These are phyloP conservation scores for Perodicticus potto DNA, from an alignment of 2,797 vertebrate genomes.

Conservation along the genomic window DNA sequence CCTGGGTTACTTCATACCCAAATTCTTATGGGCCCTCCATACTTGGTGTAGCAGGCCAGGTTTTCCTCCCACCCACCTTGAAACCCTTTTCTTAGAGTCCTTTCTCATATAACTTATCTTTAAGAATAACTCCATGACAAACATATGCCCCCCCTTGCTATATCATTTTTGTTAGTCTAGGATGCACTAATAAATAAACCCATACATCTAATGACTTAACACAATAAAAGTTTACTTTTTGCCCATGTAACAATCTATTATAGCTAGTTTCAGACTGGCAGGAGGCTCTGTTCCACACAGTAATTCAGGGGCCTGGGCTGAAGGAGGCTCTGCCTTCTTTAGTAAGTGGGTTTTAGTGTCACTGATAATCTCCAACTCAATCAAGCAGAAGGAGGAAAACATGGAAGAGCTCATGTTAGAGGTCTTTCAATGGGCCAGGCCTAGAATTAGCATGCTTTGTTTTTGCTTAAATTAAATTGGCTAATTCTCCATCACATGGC, in stretches of 20 bases:
- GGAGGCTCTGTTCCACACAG: neutral
- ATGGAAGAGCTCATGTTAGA: neutral
- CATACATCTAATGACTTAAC: neutral
- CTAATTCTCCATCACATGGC: neutral
- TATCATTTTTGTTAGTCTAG: neutral
- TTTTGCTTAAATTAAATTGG: neutral
- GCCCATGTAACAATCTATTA: neutral
- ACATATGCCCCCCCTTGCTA: neutral
- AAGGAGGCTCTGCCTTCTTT: neutral
- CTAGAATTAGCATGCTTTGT: neutral
- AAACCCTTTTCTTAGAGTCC: no score
- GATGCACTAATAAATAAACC: slow-evolving; percentile 14
- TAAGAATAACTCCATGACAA: slow-evolving; percentile 16
- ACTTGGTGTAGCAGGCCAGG: no score
- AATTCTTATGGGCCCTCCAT: no score
- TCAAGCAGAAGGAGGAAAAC: neutral
- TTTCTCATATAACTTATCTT: neutral
- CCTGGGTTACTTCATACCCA: no score
- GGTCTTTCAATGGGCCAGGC: neutral
- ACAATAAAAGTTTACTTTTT: neutral
- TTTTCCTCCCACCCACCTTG: no score
- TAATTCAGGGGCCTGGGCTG: neutral
- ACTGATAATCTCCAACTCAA: neutral
- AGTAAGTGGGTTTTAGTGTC: neutral
- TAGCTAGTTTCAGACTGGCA: neutral